These are phyloP conservation scores for Coluber constrictor DNA, from an alignment of 2,797 vertebrate species.

Conservation along the genomic window DNA sequence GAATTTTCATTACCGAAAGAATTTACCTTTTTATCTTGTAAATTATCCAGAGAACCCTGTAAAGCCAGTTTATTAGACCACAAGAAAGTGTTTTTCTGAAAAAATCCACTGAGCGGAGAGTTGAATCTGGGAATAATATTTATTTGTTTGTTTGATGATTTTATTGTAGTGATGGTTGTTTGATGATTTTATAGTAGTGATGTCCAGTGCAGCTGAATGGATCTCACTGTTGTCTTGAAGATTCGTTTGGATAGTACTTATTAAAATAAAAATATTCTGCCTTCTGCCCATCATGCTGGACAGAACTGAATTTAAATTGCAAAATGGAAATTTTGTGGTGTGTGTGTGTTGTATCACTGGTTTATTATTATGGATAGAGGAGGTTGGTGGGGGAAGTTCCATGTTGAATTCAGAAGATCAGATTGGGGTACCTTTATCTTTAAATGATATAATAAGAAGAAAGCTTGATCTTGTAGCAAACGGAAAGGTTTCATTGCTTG, in stretches of 20 bases:
- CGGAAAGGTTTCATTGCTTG: background rate
- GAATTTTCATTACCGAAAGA: background rate
- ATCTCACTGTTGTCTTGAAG: background rate
- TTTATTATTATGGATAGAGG: background rate
- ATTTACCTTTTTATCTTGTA: background rate
- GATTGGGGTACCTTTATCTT: background rate
- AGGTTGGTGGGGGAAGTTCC: background rate
- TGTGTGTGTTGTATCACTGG: background rate
- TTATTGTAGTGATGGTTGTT: background rate
- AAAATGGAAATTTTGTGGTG: background rate
- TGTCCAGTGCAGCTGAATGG: background rate
- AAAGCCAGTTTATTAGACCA: background rate
- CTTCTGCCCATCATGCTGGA: background rate
- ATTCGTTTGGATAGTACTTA: background rate
- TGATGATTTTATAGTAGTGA: background rate
- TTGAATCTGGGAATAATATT: background rate
- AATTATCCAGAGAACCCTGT: background rate
- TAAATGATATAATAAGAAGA: background rate
- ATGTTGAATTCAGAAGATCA: background rate
- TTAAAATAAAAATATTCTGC: background rate
- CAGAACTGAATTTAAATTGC: background rate
- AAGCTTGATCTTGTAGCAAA: background rate
- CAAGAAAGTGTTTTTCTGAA: conserved; percentile 3
- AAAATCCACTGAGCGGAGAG: background rate
- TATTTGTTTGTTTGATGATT: background rate